Base-by-base conservation (phyloP, 2,888 invertebrate genomes). In the Acanthosepion pharaonis region DNA sequence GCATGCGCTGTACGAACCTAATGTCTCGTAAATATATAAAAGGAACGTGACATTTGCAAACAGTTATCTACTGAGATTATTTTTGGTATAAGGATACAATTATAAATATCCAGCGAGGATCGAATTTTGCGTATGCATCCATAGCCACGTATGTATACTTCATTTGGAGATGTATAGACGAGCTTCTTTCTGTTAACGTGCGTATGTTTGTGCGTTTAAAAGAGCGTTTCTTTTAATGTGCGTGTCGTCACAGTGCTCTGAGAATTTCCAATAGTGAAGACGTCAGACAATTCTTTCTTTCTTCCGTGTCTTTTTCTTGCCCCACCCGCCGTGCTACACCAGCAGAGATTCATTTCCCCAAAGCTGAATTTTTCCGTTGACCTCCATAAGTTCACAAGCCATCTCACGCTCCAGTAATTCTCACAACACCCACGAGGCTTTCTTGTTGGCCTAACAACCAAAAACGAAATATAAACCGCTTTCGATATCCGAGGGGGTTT, bases 371-470 rank as follows among this genome's bases (percentile, higher is more conserved):
- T 78, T 78, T 18, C 78, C n/a, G 78, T 78, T 78, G 78, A 78
- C 78, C 78, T 18, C n/a, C n/a, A 78, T 11, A 78, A 78, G 78
- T n/a, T 78, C 78, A 78, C 15, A 33, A 78, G 78, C 78, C 78
- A 78, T 78, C n/a, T 78, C 33, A 78, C n/a, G 78, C 78, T 78
- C 78, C 78, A 15, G 78, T 78, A 78, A 78, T 78, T 78, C 33
- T 78, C n/a, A 78, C n/a, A n/a, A 78, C 78, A 78, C n/a, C 78
- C n/a, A 78, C n/a, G n/a, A 78, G 78, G n/a, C 78, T 78, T 33
- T 78, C n/a, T 78, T 78, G 4, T 78, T 33, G n/a, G 78, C 78
- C n/a, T 33, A n/a, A 78, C 15, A 18, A 78, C 20, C 5, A 78
- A n/a, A 33, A 78, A 78, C 15, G n/a, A n/a, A 33, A 78, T 33